Conservation (phyloP, 92 coral and sea anemone genomes). For the Paramuricea clavata region DNA sequence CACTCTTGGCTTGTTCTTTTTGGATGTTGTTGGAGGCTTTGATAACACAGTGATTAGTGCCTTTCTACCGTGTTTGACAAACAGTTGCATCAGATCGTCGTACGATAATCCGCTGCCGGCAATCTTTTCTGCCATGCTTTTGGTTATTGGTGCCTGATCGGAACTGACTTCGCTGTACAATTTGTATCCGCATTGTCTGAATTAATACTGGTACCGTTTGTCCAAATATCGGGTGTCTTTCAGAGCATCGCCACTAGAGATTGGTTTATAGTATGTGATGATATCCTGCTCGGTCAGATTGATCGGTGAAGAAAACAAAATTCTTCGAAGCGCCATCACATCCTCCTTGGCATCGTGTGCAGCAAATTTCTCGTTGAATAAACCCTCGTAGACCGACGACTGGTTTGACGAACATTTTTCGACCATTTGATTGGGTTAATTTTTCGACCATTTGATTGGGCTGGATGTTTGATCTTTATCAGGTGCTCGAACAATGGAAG, state of each 20-base stretch:
- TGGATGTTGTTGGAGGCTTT: not conserved
- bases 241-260: not conserved
- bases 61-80: not conserved
- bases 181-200: not conserved
- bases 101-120: constrained; percentile 3
- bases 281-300: not conserved
- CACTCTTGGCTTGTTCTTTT: not conserved
- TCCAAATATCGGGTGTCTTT: not conserved
- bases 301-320: not conserved
- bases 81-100: not conserved
- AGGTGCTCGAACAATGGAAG: not conserved
- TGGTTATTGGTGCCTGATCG: not conserved
- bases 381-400: no score
- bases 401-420: no score
- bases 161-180: not conserved
- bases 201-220: not conserved
- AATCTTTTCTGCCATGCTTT: not conserved
- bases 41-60: not conserved
- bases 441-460: not conserved
- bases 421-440: not conserved
- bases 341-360: not conserved
- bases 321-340: not conserved
- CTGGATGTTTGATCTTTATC: not conserved
- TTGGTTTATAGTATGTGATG: not conserved
- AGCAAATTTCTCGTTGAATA: not conserved